Base-by-base conservation (phyloP, 2,113 vertebrate genomes). In the Halcyon malimbica region DNA sequence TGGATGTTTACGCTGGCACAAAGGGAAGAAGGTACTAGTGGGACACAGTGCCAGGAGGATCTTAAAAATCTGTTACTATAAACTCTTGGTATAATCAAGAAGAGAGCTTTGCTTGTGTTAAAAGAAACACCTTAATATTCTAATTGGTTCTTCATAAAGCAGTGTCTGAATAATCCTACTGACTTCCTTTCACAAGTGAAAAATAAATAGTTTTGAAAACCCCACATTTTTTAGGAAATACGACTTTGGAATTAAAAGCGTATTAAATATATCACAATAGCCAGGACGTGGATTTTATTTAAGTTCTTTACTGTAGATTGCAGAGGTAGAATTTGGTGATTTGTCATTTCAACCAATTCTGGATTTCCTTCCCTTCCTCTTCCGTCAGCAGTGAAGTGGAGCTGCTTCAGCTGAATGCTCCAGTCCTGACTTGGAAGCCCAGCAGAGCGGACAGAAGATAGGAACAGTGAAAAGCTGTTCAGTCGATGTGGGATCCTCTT, bases 391-490 rank as follows among this genome's bases (percentile, higher is more conserved):
- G 37, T 60, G 41, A 24, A 33, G 9, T 16, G 62, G 29, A 81
- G 23, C 51, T 57, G 65, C 10, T 44, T 33, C n/a, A 18, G 8
- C 9, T 26, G 31, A 39, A 21, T 11, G 18, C 13, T 54, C 18
- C 37, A 13, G 0, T 70, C 50, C 54, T 42, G 1, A 21, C 23
- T 54, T 6, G 35, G 42, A 48, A 13, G 28, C 9, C 19, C 41
- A 14, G 5, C 9, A n/a, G 54, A 24, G 17, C 0, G 3, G 29
- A 16, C 4, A 14, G 15, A 19, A 19, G 42, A 21, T 2, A 10
- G 5, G 5, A 33, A 24, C 16, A 64, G 33, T 20, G 54, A 64
- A 59, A 73, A 37, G 20, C 9, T 5, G 0, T 63, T 78, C 13
- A 4, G 3, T 60, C 3, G 3, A 2, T 13, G 3, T 5, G 37